Evolutionary conservation across 2,113 vertebrate species (phyloP).

Genomic region (Danionella cerebrum): DNA sequence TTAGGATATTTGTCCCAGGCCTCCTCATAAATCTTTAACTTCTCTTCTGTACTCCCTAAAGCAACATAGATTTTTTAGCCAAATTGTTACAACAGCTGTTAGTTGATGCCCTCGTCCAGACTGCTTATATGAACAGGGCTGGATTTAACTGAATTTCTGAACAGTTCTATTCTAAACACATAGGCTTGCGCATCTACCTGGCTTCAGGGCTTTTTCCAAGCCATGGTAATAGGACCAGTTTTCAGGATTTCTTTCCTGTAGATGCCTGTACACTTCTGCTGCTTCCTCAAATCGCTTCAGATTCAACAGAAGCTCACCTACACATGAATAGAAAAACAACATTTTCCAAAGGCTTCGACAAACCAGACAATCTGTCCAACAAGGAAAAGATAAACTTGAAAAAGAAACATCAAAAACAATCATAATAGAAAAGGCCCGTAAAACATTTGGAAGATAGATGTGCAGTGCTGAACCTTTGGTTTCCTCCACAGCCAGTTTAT

Average conservation of each 20-base stretch:
- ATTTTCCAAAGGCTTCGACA: not conserved
- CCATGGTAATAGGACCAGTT: slow-evolving; percentile 97
- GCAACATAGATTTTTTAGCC: too few relatives aligned
- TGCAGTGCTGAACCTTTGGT: slow-evolving; percentile 72
- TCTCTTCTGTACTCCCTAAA: slow-evolving; percentile 80
- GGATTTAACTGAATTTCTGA: too few relatives aligned
- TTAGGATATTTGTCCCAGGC: slow-evolving; percentile 91
- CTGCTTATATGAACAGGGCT: too few relatives aligned
- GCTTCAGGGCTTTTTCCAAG: slow-evolving; percentile 87
- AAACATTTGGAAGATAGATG: not conserved
- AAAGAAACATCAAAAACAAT: not conserved
- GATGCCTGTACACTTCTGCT: slow-evolving; percentile 78
- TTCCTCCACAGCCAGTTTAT: slow-evolving; percentile 96
- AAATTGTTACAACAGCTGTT: too few relatives aligned
- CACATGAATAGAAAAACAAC: not conserved
- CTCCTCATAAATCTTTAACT: slow-evolving; percentile 91
- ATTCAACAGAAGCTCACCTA: slow-evolving; percentile 85
- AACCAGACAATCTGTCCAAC: not conserved
- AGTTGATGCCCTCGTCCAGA: too few relatives aligned
- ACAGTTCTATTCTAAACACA: not conserved
- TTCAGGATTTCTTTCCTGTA: slow-evolving; percentile 93
- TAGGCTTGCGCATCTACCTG: slow-evolving; percentile 64
- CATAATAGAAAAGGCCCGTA: too few relatives aligned
- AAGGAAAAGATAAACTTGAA: not conserved
- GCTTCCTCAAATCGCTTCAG: slow-evolving; percentile 85